Percentiles rank a stretch among this genome's conserved stretches.
Evolutionary conservation across 2,888 invertebrate species (phyloP).

Genomic region (Ligdia adustata): DNA sequence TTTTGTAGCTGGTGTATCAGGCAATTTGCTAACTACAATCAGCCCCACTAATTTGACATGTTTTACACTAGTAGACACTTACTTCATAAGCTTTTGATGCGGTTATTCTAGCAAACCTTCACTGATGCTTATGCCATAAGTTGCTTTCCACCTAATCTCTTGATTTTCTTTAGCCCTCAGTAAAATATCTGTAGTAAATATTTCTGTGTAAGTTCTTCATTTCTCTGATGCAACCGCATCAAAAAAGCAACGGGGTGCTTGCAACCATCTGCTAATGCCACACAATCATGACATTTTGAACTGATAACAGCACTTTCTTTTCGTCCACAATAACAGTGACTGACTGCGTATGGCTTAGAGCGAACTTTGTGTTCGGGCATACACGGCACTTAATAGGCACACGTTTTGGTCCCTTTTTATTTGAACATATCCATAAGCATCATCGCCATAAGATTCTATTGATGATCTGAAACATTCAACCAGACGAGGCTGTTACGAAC

Average conservation of each 20-base stretch:
- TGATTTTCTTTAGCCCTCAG: neutral
- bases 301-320: conserved; percentile 29
- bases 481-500: conserved; percentile 1
- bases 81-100: conserved; percentile 3
- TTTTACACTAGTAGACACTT: neutral
- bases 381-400: conserved; percentile 41
- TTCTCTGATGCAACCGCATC: conserved; percentile 48
- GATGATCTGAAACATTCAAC: conserved; percentile 16
- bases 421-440: conserved; percentile 42
- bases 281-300: conserved; percentile 42
- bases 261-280: conserved; percentile 42
- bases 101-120: conserved; percentile 1
- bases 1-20: neutral
- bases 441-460: conserved; percentile 41
- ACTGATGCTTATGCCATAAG: neutral
- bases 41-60: neutral
- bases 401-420: conserved; percentile 34
- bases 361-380: conserved; percentile 47
- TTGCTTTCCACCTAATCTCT: conserved; percentile 1
- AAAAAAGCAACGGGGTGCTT: conserved; percentile 48
- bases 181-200: conserved; percentile 1
- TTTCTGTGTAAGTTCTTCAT: conserved; percentile 41
- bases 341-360: conserved; percentile 37
- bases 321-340: conserved; percentile 39
- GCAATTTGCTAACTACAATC: neutral